Base-by-base conservation (phyloP, 2,797 vertebrate species). In the Melanotaenia maccullochi region DNA sequence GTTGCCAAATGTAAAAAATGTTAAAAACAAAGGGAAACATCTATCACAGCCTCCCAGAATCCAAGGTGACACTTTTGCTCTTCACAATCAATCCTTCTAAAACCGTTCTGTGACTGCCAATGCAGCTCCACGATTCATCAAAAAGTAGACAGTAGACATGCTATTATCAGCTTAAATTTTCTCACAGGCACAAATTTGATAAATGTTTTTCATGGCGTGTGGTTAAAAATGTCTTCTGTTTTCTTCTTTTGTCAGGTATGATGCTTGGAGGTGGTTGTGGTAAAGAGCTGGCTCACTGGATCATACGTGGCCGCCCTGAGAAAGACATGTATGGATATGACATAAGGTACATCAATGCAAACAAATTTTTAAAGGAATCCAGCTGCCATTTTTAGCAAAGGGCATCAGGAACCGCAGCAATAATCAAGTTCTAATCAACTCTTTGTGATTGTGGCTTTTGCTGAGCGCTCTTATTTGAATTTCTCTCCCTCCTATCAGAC, bases 211-310 rank as follows among this genome's bases (percentile, higher is more conserved):
- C 18, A 36, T 4, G 5, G 16, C 5, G n/a, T 65, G 25, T 38
- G 14, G 24, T 36, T 38, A 7, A 9, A 22, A 4, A 59, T 38
- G 22, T 61, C n/a, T 24, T 14, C 35, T 56, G 25, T 9, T 58
- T 24, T 30, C 54, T 33, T 22, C 1, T 40, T 62, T 25, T 62
- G 11, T 9, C 89, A 99, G 98, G 98, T 33, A 99, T 99, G 98
- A 99, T 99, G 98, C 87, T 99, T 64, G 98, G 98, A 35, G 98
- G 98, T 0, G 98, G 98, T 76, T 99, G 98, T 0, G 98, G 98
- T n/a, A 94, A 87, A 87, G 97, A 99, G 71, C 90, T 99, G 82
- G 97, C 97, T 36, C 96, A 96, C 85, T 99, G 98, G 98, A 92
- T 99, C 61, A 88, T 97, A 71, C 95, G 96, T 0, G 97, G 97